Evolutionary conservation across 2,113 vertebrate genomes (phyloP).

Genomic region (Camelus dromedarius): DNA sequence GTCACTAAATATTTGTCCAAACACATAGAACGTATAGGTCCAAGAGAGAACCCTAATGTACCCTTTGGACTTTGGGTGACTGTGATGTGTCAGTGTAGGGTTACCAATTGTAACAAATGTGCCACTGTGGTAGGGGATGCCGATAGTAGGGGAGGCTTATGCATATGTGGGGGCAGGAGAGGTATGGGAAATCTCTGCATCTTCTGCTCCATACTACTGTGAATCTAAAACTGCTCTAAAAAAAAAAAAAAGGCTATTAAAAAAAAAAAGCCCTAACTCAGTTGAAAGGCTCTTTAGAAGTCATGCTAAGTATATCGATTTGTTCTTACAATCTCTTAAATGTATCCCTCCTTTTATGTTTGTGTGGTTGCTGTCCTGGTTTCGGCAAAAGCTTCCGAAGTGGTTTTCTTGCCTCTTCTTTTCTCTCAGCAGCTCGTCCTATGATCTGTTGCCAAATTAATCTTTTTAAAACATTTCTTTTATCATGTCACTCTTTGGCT

Average conservation of each 20-base stretch:
- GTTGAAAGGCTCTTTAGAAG: conserved; percentile 25
- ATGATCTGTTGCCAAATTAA: conserved; percentile 54
- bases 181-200: background rate
- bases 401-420: background rate
- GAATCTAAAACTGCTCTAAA: background rate
- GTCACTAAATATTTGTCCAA: background rate
- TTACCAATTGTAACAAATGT: background rate
- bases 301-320: conserved; percentile 20
- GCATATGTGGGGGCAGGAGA: background rate
- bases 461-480: conserved; percentile 51
- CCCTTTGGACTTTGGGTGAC: background rate
- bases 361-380: background rate
- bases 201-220: background rate
- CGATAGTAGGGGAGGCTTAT: background rate
- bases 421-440: background rate
- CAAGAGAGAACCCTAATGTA: background rate
- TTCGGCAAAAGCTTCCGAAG: conserved; percentile 38
- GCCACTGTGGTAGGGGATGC: background rate
- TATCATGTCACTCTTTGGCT: background rate
- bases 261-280: background rate
- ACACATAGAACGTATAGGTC: background rate
- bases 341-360: conserved; percentile 28
- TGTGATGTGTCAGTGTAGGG: background rate
- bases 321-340: conserved; percentile 1
- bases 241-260: background rate